Evolutionary conservation across 2,797 vertebrate species (phyloP), one percentile per base, ranked within the genome.

Genomic region (Sebastolobus altivelis): DNA sequence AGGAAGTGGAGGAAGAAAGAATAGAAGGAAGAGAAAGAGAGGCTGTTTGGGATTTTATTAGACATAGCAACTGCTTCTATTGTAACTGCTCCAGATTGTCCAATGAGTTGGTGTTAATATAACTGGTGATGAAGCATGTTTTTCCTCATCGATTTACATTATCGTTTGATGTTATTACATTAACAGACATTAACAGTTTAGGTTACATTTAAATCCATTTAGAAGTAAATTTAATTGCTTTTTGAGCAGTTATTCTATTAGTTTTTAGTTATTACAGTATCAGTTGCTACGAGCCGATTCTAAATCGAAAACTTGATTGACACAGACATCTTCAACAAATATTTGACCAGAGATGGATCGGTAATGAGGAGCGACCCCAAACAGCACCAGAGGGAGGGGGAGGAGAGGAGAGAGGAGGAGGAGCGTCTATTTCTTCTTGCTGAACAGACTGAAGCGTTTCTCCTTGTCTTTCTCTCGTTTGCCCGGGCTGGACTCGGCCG

Each of bases 401-500:
- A 33, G 14, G 31, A 49, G 18, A 66, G 43, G 35, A 66, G 29
- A 25, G 27, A 59, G 73, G 81, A 84, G 91, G 81, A 77, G 68
- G 68, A 87, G 84, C 83, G 71, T 95, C 97, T 97, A 99, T 92
- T 99, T 99, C 96, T 99, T 99, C 95, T 99, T 99, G 95, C 98
- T 98, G 94, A 99, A 99, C 89, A 99, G 96, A 93, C 98, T 99
- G 96, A 99, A 99, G 91, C 98, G 96, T 89, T 99, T 99, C 90
- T 99, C 98, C 94, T 99, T 99, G 92, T 99, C 98, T 85, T 99
- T 99, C 93, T 99, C 98, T 52, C 98, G 94, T 91, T 98, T 99
- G 90, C 98, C 98, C 4, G 98, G 98, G 94, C 98, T 99, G 87
- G 98, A 99, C 93, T 99, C 98, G 20, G 96, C 97, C 82, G 97